Percentiles rank a stretch among this genome's conserved stretches.
Evolutionary conservation across 1,140 invertebrate genomes (phyloP).

Genomic region (honey bee (Apis mellifera)): Amel_HAv3.1 CM009943.2:121001-121500

Average conservation of each 20-base stretch:
- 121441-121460: conserved; percentile 13
- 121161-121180: too few species aligned
- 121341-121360: neutral
- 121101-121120: neutral
- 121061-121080: neutral
- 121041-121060: too few species aligned
- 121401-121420: neutral
- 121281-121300: neutral
- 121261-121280: neutral
- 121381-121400: conserved; percentile 32
- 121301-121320: conserved; percentile 28
- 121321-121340: conserved; percentile 6
- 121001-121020: too few species aligned
- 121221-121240: neutral
- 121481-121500: too few species aligned
- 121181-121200: too few species aligned
- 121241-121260: too few species aligned
- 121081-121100: too few species aligned
- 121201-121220: neutral
- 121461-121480: neutral
- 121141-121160: neutral
- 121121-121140: neutral
- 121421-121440: conserved; percentile 9
- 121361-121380: conserved; percentile 3
- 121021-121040: too few species aligned